Conservation (phyloP, 1,140 invertebrate species). For the Temnothorax nylanderi region DNA sequence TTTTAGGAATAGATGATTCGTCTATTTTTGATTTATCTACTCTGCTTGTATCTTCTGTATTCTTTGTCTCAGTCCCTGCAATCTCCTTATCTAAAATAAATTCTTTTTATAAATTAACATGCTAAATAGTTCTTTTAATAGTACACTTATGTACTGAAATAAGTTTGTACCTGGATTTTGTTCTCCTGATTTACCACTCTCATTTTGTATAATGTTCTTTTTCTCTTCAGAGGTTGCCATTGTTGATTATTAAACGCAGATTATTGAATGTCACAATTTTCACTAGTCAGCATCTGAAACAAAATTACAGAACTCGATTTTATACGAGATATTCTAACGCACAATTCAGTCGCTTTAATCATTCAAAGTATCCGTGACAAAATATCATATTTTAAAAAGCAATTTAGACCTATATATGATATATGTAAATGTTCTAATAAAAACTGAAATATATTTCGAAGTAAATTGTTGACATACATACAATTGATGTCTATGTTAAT, state of each 20-base stretch:
- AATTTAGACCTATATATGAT: too few species aligned
- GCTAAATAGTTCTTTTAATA: not conserved
- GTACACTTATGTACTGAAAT: not conserved
- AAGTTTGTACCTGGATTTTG: not conserved
- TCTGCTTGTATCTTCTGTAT: not conserved
- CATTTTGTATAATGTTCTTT: not conserved
- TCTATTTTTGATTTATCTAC: not conserved
- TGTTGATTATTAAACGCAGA: not conserved
- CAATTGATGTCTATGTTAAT: not conserved
- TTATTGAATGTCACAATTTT: slow-evolving; percentile 17
- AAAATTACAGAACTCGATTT: slow-evolving; percentile 4
- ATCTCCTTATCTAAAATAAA: slow-evolving; percentile 14
- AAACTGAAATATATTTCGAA: not conserved
- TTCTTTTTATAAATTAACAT: not conserved
- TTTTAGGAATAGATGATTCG: not conserved
- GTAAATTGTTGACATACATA: not conserved
- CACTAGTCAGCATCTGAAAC: slow-evolving; percentile 1
- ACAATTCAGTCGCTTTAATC: not conserved
- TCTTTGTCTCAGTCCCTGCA: not conserved
- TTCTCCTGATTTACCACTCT: not conserved
- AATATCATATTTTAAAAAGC: not conserved
- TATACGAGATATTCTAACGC: not conserved
- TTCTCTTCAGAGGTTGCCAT: slow-evolving; percentile 31
- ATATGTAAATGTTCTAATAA: not conserved
- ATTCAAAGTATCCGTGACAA: not conserved